Evolutionary conservation across 2,888 invertebrate genomes (phyloP).

Genomic region (Aphodius granarius): DNA sequence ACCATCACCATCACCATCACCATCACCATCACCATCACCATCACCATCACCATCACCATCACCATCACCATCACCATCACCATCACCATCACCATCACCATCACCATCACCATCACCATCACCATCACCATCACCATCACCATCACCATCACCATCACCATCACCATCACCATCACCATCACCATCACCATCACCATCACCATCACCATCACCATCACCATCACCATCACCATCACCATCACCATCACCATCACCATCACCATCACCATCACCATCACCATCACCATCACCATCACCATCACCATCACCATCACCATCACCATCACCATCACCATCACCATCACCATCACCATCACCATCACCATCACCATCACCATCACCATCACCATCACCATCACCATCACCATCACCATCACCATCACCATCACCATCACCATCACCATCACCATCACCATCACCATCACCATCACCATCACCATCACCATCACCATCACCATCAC

Average conservation of each 20-base stretch:
- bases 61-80: neutral
- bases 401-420: neutral
- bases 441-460: too few relatives aligned
- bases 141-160: neutral
- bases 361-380: neutral
- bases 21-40: neutral
- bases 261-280: neutral
- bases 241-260: neutral
- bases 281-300: neutral
- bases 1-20: neutral
- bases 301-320: neutral
- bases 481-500: too few relatives aligned
- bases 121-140: neutral
- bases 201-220: neutral
- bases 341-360: neutral
- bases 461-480: too few relatives aligned
- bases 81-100: neutral
- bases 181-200: neutral
- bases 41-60: neutral
- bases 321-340: neutral
- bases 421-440: too few relatives aligned
- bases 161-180: neutral
- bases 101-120: neutral
- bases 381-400: neutral
- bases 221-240: neutral